phyloP scores from a whole-genome alignment of 1,140 invertebrate species.

The Brachionus rubens region DNA sequence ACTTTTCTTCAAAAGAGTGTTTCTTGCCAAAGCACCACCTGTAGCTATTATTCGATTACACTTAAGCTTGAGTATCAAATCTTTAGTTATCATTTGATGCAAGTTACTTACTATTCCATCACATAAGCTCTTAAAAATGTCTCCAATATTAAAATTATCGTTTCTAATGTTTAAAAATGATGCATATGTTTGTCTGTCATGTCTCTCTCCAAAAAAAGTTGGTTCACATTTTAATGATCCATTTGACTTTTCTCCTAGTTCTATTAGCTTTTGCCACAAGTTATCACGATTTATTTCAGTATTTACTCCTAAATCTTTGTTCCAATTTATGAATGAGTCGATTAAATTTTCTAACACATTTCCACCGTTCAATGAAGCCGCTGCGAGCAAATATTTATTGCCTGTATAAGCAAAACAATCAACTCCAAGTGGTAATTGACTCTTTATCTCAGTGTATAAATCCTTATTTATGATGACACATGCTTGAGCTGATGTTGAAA shows the following conservation, averaged over 20 bases:
- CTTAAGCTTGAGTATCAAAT: slow-evolving; percentile 25
- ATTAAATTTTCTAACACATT: slow-evolving; percentile 79
- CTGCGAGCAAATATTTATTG: slow-evolving; percentile 72
- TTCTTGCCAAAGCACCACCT: slow-evolving; percentile 16
- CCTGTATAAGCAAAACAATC: slow-evolving; percentile 74
- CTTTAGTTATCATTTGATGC: slow-evolving; percentile 60
- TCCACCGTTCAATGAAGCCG: slow-evolving; percentile 80
- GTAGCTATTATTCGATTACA: slow-evolving; percentile 37
- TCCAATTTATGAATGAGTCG: slow-evolving; percentile 76
- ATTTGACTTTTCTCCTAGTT: slow-evolving; percentile 62
- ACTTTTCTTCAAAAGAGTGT: background rate
- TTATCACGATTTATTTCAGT: slow-evolving; percentile 59
- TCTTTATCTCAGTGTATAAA: background rate
- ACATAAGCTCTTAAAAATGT: slow-evolving; percentile 71
- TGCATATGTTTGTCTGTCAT: slow-evolving; percentile 67
- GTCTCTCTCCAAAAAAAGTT: slow-evolving; percentile 74
- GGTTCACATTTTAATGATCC: slow-evolving; percentile 61
- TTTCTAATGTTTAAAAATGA: slow-evolving; percentile 69
- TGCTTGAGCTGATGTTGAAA: slow-evolving; percentile 81
- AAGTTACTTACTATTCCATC: slow-evolving; percentile 76
- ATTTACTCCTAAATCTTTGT: slow-evolving; percentile 67
- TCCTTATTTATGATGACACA: slow-evolving; percentile 65
- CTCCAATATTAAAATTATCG: slow-evolving; percentile 69
- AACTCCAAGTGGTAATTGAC: slow-evolving; percentile 7
- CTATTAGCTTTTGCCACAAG: slow-evolving; percentile 72